A percentile compares a stretch with the other conserved stretches of the same genome.
phyloP scores from a whole-genome alignment of 1,140 invertebrate genomes.

The Macrosteles quadrilineatus region DNA sequence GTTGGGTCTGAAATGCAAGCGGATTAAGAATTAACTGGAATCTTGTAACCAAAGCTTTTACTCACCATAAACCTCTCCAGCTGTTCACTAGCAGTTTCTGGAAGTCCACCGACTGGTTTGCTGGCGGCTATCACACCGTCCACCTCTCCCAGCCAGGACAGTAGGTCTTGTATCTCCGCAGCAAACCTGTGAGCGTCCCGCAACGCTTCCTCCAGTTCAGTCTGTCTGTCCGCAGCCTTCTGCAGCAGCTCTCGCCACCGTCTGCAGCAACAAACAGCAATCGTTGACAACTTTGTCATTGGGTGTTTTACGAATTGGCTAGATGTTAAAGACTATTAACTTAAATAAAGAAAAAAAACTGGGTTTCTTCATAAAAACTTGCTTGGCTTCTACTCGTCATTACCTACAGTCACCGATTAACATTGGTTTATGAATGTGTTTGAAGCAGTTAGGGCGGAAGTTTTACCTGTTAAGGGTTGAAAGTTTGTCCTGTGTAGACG shows the following conservation, averaged over 20 bases:
- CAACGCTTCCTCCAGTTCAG: slow-evolving; percentile 88
- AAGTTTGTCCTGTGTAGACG: slow-evolving; percentile 85
- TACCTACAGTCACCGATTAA: too few species aligned
- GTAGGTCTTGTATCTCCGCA: slow-evolving; percentile 91
- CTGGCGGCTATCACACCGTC: slow-evolving; percentile 90
- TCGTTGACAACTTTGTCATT: too few species aligned
- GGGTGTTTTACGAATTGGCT: too few species aligned
- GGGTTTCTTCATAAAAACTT: too few species aligned
- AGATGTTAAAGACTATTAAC: too few species aligned
- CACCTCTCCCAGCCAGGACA: slow-evolving; percentile 92
- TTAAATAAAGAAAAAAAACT: too few species aligned
- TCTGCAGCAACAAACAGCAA: background rate
- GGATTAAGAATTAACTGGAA: too few species aligned
- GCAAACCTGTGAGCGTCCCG: slow-evolving; percentile 91
- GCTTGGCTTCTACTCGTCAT: too few species aligned
- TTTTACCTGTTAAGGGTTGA: slow-evolving; percentile 80
- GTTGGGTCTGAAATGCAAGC: too few species aligned
- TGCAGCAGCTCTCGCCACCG: slow-evolving; percentile 42
- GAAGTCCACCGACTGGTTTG: slow-evolving; percentile 94
- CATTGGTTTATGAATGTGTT: too few species aligned
- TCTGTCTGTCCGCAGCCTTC: slow-evolving; percentile 77
- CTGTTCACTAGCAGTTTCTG: slow-evolving; percentile 96
- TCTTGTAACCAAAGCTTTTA: too few species aligned
- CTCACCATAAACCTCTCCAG: slow-evolving; percentile 90
- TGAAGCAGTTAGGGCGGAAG: too few species aligned